Percentiles rank a stretch among this genome's conserved stretches.
phyloP scores from a whole-genome alignment of 2,113 vertebrate genomes.

The Conger conger region DNA sequence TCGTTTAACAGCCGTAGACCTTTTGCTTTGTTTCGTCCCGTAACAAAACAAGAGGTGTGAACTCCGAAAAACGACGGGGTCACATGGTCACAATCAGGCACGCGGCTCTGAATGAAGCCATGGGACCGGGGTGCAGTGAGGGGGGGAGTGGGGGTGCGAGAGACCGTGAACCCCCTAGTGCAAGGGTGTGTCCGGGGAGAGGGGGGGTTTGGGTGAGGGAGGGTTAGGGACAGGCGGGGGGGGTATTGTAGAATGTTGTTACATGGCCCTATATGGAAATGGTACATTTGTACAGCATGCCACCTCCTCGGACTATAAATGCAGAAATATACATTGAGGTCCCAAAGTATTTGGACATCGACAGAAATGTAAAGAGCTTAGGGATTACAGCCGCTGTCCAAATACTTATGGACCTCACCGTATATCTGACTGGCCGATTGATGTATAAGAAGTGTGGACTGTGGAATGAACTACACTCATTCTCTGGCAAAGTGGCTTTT shows the following conservation, averaged over 20 bases:
- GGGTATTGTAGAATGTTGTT: background rate
- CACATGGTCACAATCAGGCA: constrained; percentile 36
- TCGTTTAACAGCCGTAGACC: constrained; percentile 30
- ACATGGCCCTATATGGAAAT: background rate
- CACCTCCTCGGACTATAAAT: background rate
- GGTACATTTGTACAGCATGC: background rate
- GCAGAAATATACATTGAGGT: too few relatives aligned
- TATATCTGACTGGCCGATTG: background rate
- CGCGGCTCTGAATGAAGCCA: constrained; percentile 40
- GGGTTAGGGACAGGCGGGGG: constrained; percentile 23
- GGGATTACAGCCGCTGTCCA: too few relatives aligned
- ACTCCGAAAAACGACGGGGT: constrained; percentile 36
- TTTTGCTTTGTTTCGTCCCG: constrained; percentile 22
- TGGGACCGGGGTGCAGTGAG: background rate
- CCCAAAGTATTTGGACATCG: too few relatives aligned
- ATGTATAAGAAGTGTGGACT: background rate
- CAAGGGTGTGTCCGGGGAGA: constrained; percentile 31
- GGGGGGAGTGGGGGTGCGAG: constrained; percentile 20
- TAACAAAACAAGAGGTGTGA: constrained; percentile 33
- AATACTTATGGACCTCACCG: too few relatives aligned
- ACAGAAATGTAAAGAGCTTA: too few relatives aligned
- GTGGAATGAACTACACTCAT: background rate
- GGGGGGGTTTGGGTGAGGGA: constrained; percentile 15
- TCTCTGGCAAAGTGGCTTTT: background rate
- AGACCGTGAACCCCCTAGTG: constrained; percentile 17